Base-by-base conservation (phyloP, 2,888 invertebrate species). In the Lycaena phlaeas region DNA sequence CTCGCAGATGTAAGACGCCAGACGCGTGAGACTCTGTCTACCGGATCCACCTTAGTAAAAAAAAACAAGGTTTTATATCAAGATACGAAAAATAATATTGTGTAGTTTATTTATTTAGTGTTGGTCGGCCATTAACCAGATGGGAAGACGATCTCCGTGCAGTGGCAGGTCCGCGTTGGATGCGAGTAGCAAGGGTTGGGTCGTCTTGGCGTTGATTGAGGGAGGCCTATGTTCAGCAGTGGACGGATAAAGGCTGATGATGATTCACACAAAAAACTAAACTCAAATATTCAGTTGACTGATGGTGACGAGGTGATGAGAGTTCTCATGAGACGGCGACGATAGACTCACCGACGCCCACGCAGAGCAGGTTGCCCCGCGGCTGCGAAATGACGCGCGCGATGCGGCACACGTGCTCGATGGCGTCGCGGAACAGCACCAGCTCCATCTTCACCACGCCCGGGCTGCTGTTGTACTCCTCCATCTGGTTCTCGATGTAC, bases 341-440 rank as follows among this genome's bases (percentile, higher is more conserved):
- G n/a, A n/a, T 3, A 4, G 1, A 34, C 66, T 43, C 41, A 85
- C 91, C 93, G 43, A 95, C 92, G 22, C 95, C 95, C 26, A 96
- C 90, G 45, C 22, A 22, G 7, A 96, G 78, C 88, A 94, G 87
- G 65, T 96, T 90, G 1, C 96, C 95, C 7, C 93, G 79, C 0
- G 92, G 93, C 69, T 92, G 95, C 1, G 95, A 92, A 41, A 96
- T 88, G 18, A 95, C 93, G 29, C 96, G 86, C 14, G 92, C 90
- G 44, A 96, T 91, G 48, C 93, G 89, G 45, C 92, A 90, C 40
- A 96, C 87, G 68, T 96, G 95, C 56, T 94, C 92, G 29, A 96
- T 90, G 6, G 95, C 95, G 61, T 96, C 95, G 53, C 88, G 90
- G 71, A 95, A 96, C 44, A 96, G 86, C 4, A 96, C 94, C 44